phyloP scores from a whole-genome alignment of 2,797 vertebrate species.

The Epinephelus awoara region DNA sequence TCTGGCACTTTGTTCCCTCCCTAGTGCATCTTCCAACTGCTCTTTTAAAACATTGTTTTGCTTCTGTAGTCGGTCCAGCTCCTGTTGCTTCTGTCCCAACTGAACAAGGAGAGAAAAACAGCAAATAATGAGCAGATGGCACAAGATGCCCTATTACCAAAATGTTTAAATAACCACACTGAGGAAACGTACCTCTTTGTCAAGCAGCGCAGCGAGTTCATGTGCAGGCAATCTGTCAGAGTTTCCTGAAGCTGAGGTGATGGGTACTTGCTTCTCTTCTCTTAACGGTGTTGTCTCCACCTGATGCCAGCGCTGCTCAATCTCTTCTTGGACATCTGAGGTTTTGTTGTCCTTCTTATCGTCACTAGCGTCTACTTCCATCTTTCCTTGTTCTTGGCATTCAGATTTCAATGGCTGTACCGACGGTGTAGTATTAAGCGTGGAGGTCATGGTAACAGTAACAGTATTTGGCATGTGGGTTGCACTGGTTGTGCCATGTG shows the following conservation, averaged over 20 bases:
- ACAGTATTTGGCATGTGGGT: conserved; percentile 75
- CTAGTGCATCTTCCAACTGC: conserved; percentile 93
- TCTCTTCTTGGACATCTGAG: conserved; percentile 91
- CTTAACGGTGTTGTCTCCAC: conserved; percentile 96
- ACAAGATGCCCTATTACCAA: not conserved
- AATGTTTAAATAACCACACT: not conserved
- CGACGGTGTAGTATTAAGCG: conserved; percentile 43
- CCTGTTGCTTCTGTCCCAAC: conserved; percentile 96
- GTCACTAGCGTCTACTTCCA: conserved; percentile 90
- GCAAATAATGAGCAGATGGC: not conserved
- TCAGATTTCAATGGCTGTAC: conserved; percentile 75
- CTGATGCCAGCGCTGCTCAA: conserved; percentile 97
- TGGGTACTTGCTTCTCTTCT: conserved; percentile 97
- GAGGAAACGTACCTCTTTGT: conserved; percentile 91
- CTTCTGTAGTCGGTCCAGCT: conserved; percentile 92
- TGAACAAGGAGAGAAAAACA: conserved; percentile 55
- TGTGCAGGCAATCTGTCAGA: conserved; percentile 86
- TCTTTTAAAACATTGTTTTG: conserved; percentile 95
- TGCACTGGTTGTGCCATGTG: conserved; percentile 81
- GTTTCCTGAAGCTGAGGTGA: conserved; percentile 71
- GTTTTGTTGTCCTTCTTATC: conserved; percentile 82
- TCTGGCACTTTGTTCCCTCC: conserved; percentile 93
- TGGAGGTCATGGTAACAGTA: conserved; percentile 58
- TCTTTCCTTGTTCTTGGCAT: conserved; percentile 82
- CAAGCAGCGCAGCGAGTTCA: conserved; percentile 90